Evolutionary conservation across 2,888 invertebrate genomes (phyloP).

Genomic region (Plebejus anna): DNA sequence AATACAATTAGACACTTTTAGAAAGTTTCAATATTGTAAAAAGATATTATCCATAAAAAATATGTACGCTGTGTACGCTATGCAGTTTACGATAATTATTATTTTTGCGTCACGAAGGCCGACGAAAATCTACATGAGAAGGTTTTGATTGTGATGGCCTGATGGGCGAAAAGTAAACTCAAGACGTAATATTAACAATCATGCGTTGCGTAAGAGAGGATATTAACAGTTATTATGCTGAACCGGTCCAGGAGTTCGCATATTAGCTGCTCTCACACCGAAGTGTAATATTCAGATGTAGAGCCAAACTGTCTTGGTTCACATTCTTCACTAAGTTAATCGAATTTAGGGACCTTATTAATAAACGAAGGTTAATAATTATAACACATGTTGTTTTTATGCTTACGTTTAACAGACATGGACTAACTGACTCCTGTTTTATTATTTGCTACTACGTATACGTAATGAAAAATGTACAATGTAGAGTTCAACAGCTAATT

Average conservation of each 20-base stretch:
- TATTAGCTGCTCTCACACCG: conserved; percentile 1
- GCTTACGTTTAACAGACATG: too few species aligned
- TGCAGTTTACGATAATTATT: not conserved
- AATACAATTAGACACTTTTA: too few species aligned
- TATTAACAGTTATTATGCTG: conserved; percentile 30
- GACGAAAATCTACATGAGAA: not conserved
- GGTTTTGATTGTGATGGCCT: not conserved
- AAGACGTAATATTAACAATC: conserved; percentile 17
- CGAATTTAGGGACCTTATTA: too few species aligned
- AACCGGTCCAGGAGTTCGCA: conserved; percentile 26
- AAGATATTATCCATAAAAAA: not conserved
- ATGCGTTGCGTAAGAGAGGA: conserved; percentile 32
- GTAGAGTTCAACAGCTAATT: not conserved
- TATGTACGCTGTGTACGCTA: too few species aligned
- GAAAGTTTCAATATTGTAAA: not conserved
- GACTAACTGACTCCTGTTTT: too few species aligned
- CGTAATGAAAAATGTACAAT: not conserved
- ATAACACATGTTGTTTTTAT: too few species aligned
- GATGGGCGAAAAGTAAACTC: conserved; percentile 11
- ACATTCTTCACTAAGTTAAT: too few species aligned
- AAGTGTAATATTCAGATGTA: not conserved
- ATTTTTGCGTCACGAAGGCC: not conserved
- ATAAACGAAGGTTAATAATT: too few species aligned
- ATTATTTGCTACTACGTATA: too few species aligned
- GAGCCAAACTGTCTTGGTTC: not conserved